Percentiles rank a stretch among this genome's conserved stretches.
Evolutionary conservation across 2,888 invertebrate species (phyloP).

Genomic region (Acleris holmiana): DNA sequence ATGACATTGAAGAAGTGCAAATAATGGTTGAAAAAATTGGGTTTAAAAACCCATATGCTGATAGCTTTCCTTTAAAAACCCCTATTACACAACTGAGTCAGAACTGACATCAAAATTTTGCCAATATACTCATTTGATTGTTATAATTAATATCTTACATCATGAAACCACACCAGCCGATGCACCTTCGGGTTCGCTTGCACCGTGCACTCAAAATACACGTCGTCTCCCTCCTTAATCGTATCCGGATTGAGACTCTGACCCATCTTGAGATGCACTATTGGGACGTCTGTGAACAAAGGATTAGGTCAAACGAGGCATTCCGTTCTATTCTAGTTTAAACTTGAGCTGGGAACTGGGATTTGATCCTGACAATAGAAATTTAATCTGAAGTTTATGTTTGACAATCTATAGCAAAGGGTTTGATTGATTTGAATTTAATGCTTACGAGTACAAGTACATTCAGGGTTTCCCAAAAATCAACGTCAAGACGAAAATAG

Average conservation of each 20-base stretch:
- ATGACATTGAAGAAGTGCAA: too few relatives aligned
- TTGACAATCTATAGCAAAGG: too few relatives aligned
- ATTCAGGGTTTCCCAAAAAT: too few relatives aligned
- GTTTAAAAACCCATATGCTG: too few relatives aligned
- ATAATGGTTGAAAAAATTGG: too few relatives aligned
- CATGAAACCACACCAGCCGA: conserved; percentile 94
- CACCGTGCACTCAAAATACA: conserved; percentile 94
- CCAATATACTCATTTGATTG: neutral
- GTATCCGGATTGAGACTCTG: conserved; percentile 92
- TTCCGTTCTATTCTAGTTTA: neutral
- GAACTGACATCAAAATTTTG: neutral
- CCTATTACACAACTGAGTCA: too few relatives aligned
- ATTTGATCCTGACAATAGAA: too few relatives aligned
- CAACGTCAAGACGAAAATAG: too few relatives aligned
- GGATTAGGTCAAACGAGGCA: conserved; percentile 16
- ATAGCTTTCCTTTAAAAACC: too few relatives aligned
- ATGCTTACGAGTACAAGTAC: too few relatives aligned
- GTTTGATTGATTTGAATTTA: too few relatives aligned
- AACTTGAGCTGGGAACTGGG: neutral
- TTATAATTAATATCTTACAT: conserved; percentile 68
- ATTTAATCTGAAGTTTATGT: too few relatives aligned
- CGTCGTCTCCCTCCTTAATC: conserved; percentile 95
- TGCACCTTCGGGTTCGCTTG: conserved; percentile 93
- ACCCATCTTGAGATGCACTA: conserved; percentile 92
- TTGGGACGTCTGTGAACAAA: conserved; percentile 89